Percentiles rank a stretch among this genome's conserved stretches.
Conservation (phyloP, 2,797 vertebrate genomes). For the Hapalemur alaotrensis region DNA sequence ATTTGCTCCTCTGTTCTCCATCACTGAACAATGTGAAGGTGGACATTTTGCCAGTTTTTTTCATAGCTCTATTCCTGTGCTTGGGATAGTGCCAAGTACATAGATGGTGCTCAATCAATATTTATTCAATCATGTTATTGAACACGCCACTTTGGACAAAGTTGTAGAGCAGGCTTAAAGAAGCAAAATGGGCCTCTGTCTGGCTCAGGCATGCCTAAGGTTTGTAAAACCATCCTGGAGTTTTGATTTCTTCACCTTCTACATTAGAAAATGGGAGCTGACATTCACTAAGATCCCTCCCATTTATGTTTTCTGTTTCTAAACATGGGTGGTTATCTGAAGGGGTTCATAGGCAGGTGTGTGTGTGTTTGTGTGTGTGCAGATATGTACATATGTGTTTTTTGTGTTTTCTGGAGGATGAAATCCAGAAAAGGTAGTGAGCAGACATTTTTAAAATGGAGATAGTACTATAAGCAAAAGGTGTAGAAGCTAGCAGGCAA, state of each 20-base stretch:
- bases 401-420: background rate
- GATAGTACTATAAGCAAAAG: background rate
- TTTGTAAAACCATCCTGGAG: background rate
- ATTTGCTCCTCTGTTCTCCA: background rate
- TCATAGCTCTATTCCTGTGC: background rate
- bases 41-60: background rate
- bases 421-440: background rate
- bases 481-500: background rate
- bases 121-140: background rate
- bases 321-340: background rate
- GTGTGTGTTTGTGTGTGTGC: too few species aligned
- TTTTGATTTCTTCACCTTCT: background rate
- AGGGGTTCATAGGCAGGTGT: background rate
- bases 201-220: background rate
- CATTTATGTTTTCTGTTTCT: background rate
- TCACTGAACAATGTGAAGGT: background rate
- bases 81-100: background rate
- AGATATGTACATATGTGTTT: background rate
- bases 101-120: background rate
- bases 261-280: background rate
- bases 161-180: background rate
- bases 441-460: background rate
- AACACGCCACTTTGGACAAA: background rate
- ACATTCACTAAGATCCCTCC: background rate
- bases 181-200: background rate